phyloP scores from a whole-genome alignment of 2,888 invertebrate genomes.

The Prenolepis imparis region DNA sequence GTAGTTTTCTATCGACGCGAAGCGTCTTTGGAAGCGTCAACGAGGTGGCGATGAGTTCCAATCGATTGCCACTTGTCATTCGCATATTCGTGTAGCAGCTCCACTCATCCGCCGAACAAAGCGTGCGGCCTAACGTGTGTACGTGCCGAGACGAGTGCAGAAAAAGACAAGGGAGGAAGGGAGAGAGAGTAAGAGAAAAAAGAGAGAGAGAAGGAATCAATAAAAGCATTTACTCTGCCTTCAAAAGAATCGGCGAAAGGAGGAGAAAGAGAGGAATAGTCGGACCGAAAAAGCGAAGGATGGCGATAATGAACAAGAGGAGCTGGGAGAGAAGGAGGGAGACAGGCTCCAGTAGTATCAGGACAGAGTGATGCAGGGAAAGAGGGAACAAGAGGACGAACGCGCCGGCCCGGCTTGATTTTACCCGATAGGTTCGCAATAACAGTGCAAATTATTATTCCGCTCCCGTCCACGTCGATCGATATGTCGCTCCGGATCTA shows the following conservation, averaged over 20 bases:
- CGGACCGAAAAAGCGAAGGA: not conserved
- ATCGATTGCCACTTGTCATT: constrained; percentile 55
- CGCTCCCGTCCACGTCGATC: constrained; percentile 50
- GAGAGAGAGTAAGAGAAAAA: not conserved
- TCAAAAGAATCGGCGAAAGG: constrained; percentile 39
- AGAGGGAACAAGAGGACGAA: not conserved
- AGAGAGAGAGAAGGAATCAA: constrained; percentile 30
- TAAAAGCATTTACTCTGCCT: constrained; percentile 44
- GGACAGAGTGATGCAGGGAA: not conserved
- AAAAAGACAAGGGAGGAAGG: not conserved
- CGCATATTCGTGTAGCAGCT: too few relatives aligned
- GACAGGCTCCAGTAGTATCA: not conserved
- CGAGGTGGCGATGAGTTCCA: constrained; percentile 44
- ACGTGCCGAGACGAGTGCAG: not conserved
- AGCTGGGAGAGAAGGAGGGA: not conserved
- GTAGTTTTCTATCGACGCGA: constrained; percentile 46
- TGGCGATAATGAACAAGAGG: constrained; percentile 39
- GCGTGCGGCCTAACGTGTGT: constrained; percentile 39
- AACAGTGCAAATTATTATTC: constrained; percentile 61
- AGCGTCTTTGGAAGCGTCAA: constrained; percentile 30
- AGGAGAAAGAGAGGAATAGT: constrained; percentile 15
- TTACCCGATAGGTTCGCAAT: constrained; percentile 51
- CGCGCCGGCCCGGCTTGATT: constrained; percentile 45
- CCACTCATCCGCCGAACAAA: constrained; percentile 44
- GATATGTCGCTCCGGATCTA: constrained; percentile 50